These are phyloP conservation scores for Poecilia gillii DNA, from an alignment of 2,797 vertebrate genomes.

Conservation along the genomic window DNA sequence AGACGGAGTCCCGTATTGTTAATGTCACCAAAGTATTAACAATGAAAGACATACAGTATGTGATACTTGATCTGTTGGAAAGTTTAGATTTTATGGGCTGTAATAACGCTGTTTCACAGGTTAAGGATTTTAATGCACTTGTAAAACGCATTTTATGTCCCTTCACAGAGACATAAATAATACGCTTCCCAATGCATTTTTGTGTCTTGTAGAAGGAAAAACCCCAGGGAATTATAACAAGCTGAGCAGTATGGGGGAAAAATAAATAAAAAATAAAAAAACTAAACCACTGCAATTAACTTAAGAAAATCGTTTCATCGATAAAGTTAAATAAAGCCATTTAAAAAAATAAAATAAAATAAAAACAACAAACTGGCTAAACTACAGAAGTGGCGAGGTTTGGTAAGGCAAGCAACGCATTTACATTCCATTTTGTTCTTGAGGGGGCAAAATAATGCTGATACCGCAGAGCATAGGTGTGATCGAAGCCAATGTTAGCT, in stretches of 20 bases:
- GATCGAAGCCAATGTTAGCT: constrained; percentile 65
- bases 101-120: constrained; percentile 54
- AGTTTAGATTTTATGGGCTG: constrained; percentile 49
- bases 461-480: constrained; percentile 34
- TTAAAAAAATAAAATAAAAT: too few relatives aligned
- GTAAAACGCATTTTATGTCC: constrained; percentile 24
- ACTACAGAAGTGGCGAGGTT: not conserved
- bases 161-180: constrained; percentile 28
- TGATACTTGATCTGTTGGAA: constrained; percentile 37
- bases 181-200: not conserved
- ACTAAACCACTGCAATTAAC: not conserved
- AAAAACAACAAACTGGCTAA: not conserved
- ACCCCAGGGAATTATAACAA: not conserved
- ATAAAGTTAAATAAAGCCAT: not conserved
- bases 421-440: constrained; percentile 7
- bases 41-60: constrained; percentile 13
- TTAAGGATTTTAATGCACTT: constrained; percentile 32
- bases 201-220: not conserved
- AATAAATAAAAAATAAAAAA: not conserved
- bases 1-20: not conserved
- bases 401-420: not conserved
- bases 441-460: constrained; percentile 19
- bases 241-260: not conserved
- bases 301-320: not conserved
- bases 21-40: constrained; percentile 21